phyloP scores from a whole-genome alignment of 2,888 invertebrate species.

The Strigamia crassipes region DNA sequence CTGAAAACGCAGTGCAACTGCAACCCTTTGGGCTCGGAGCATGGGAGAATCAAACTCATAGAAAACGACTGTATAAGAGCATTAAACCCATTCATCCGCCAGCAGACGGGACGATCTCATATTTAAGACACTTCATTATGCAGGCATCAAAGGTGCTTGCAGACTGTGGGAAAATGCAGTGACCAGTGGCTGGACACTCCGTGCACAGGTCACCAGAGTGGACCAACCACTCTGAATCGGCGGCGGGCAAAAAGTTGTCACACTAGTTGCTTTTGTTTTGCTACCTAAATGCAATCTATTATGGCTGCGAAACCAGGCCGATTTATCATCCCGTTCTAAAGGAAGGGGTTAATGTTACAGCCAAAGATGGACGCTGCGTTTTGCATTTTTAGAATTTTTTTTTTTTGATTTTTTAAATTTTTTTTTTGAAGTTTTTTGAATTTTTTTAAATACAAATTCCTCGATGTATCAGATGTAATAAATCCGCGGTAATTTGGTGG shows the following conservation, averaged over 20 bases:
- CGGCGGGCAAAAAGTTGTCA: neutral
- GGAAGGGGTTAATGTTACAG: neutral
- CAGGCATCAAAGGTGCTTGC: constrained; percentile 28
- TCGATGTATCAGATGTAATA: no score
- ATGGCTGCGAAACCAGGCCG: constrained; percentile 1
- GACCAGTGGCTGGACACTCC: constrained; percentile 6
- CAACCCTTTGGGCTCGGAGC: neutral
- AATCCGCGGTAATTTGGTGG: no score
- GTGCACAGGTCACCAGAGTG: neutral
- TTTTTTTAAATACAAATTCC: no score
- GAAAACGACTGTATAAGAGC: neutral
- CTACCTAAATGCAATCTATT: constrained; percentile 7
- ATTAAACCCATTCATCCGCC: neutral
- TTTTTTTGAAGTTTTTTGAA: no score
- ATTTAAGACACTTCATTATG: constrained; percentile 39
- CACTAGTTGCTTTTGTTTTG: constrained; percentile 44
- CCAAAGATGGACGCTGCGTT: neutral
- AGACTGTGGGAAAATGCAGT: constrained; percentile 43
- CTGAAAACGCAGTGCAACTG: neutral
- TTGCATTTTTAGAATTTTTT: no score
- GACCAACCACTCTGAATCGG: neutral
- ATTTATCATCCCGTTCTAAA: constrained; percentile 10
- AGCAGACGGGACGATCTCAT: neutral
- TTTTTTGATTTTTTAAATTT: no score
- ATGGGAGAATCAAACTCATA: neutral